These are phyloP conservation scores for Lontra canadensis DNA, from an alignment of 2,113 vertebrate species.

Conservation along the genomic window DNA sequence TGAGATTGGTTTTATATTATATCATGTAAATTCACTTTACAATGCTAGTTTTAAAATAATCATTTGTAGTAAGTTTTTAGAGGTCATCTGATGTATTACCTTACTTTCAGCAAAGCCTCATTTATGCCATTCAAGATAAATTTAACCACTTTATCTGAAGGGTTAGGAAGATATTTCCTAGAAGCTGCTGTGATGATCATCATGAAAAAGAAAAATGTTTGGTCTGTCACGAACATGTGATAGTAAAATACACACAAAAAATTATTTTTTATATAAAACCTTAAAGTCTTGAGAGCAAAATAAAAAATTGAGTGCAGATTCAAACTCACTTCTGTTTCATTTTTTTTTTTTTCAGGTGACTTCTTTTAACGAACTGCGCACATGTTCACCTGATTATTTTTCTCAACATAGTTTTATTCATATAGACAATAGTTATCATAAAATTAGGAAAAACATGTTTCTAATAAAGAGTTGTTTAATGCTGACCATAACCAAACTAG, in stretches of 20 bases:
- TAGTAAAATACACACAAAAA: neutral
- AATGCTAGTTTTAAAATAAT: neutral
- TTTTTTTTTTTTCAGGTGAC: neutral
- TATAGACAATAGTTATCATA: neutral
- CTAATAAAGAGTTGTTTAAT: neutral
- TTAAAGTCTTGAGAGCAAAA: neutral
- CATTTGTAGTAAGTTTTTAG: neutral
- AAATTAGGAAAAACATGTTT: neutral
- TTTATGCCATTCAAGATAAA: neutral
- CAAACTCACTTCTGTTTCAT: neutral
- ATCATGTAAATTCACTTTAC: neutral
- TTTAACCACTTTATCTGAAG: neutral
- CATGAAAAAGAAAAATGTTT: neutral
- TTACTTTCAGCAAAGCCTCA: neutral
- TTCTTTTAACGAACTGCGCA: neutral
- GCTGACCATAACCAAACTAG: neutral
- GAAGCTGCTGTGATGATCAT: neutral
- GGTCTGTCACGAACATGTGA: neutral
- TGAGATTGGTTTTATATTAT: neutral
- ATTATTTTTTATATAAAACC: neutral
- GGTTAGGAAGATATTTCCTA: neutral
- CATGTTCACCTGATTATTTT: neutral
- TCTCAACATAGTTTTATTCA: neutral
- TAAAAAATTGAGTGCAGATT: neutral
- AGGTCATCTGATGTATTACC: neutral